A percentile compares a stretch with the other conserved stretches of the same genome.
Evolutionary conservation across 2,797 vertebrate species (phyloP).

Genomic region (Sebastes iracundus): DNA sequence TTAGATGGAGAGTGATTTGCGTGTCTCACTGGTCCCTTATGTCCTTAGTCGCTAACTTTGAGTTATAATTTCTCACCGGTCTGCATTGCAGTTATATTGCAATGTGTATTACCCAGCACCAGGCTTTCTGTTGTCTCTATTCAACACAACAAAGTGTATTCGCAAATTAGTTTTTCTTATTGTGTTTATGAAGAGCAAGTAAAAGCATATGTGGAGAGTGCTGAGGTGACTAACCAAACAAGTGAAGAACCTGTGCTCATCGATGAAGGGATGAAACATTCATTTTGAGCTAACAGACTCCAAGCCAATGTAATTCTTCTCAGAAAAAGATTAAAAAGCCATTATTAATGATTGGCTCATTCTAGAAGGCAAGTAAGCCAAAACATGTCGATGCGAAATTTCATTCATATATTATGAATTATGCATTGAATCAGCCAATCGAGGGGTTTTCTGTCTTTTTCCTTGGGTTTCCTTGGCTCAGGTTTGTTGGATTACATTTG

Average conservation of each 20-base stretch:
- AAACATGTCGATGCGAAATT: slow-evolving; percentile 5
- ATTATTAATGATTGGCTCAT: slow-evolving; percentile 2
- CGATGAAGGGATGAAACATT: slow-evolving; percentile 7
- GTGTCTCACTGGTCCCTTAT: slow-evolving; percentile 16
- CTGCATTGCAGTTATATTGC: slow-evolving; percentile 25
- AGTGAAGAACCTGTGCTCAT: background rate
- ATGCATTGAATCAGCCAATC: background rate
- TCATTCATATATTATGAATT: slow-evolving; percentile 16
- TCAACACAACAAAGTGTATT: background rate
- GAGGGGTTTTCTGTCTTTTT: background rate
- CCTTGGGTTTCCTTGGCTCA: background rate
- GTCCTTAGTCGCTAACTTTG: slow-evolving; percentile 17
- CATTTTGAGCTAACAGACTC: slow-evolving; percentile 2
- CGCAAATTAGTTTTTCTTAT: background rate
- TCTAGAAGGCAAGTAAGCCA: background rate
- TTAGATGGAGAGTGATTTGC: slow-evolving; percentile 51
- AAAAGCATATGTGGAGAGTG: background rate
- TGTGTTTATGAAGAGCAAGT: background rate
- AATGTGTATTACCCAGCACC: background rate
- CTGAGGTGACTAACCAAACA: slow-evolving; percentile 13
- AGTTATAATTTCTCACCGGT: slow-evolving; percentile 4
- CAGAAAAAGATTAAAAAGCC: background rate
- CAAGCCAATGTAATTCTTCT: background rate
- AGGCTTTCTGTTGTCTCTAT: slow-evolving; percentile 11
- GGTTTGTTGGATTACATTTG: slow-evolving; percentile 7